Evolutionary conservation across 1,140 invertebrate genomes (phyloP).

Genomic region (Platyura marginata): DNA sequence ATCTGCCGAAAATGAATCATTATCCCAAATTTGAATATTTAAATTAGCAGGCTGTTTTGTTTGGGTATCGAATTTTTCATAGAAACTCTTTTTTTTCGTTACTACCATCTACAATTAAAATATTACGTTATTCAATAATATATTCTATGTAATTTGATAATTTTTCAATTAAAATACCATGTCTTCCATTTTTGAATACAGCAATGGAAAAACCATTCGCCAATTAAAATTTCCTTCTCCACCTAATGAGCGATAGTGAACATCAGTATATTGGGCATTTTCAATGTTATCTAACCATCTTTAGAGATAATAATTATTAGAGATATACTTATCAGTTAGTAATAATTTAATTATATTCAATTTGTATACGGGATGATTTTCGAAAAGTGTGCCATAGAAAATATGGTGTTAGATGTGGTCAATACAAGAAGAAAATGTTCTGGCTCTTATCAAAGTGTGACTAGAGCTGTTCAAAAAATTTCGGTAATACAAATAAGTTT

Average conservation of each 20-base stretch:
- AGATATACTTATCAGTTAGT: no score
- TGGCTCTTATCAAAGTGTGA: no score
- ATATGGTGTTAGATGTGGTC: no score
- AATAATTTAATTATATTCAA: no score
- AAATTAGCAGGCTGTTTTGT: constrained; percentile 29
- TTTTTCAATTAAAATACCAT: constrained; percentile 31
- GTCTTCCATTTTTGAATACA: constrained; percentile 58
- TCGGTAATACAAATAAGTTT: no score
- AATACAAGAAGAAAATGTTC: no score
- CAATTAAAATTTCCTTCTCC: constrained; percentile 83
- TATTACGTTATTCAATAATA: not conserved
- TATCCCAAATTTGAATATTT: constrained; percentile 36
- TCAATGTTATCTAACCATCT: constrained; percentile 58
- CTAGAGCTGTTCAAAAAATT: no score
- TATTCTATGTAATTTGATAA: not conserved
- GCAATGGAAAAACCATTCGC: constrained; percentile 71
- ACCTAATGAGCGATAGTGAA: constrained; percentile 58
- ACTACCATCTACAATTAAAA: constrained; percentile 15
- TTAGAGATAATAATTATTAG: no score
- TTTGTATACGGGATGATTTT: no score
- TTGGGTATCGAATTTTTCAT: constrained; percentile 18
- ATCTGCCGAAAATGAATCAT: constrained; percentile 54
- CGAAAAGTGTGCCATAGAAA: no score
- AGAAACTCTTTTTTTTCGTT: constrained; percentile 10
- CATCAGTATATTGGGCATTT: constrained; percentile 59